These are phyloP conservation scores for Sminthurinus signatus DNA, from an alignment of 1,140 invertebrate species.

Conservation along the genomic window DNA sequence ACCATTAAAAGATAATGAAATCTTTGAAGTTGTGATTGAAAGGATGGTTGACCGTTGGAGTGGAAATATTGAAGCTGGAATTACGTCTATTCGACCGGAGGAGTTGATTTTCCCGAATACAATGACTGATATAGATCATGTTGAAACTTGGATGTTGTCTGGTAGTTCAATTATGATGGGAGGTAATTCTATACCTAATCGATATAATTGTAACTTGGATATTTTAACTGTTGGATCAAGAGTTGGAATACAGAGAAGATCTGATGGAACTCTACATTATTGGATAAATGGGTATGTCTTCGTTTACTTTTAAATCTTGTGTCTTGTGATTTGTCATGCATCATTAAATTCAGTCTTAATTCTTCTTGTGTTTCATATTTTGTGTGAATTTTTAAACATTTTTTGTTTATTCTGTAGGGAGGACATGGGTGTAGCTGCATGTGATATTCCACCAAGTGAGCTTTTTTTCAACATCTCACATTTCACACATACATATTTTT, in stretches of 20 bases:
- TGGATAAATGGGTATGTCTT: conserved; percentile 72
- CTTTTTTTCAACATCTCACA: neutral
- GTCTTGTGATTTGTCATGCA: no score
- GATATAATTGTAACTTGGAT: conserved; percentile 65
- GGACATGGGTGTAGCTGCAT: conserved; percentile 80
- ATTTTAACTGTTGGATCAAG: conserved; percentile 64
- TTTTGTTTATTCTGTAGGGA: conserved; percentile 47
- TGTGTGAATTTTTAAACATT: no score
- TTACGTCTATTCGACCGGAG: conserved; percentile 78
- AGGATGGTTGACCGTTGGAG: conserved; percentile 88
- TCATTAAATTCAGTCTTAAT: no score
- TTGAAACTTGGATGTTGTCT: conserved; percentile 87
- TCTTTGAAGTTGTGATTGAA: conserved; percentile 88
- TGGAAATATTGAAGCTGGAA: conserved; percentile 60
- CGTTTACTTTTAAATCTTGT: no score
- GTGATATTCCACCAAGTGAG: conserved; percentile 63
- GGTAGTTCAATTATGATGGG: conserved; percentile 59
- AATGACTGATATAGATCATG: conserved; percentile 74
- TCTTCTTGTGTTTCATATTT: no score
- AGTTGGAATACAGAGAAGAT: conserved; percentile 80
- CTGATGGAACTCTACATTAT: conserved; percentile 78
- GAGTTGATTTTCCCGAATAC: conserved; percentile 80
- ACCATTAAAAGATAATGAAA: conserved; percentile 76
- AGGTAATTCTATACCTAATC: neutral
- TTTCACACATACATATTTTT: neutral